Base-by-base conservation (phyloP, 2,113 vertebrate species). In the Oostethus manadensis region DNA sequence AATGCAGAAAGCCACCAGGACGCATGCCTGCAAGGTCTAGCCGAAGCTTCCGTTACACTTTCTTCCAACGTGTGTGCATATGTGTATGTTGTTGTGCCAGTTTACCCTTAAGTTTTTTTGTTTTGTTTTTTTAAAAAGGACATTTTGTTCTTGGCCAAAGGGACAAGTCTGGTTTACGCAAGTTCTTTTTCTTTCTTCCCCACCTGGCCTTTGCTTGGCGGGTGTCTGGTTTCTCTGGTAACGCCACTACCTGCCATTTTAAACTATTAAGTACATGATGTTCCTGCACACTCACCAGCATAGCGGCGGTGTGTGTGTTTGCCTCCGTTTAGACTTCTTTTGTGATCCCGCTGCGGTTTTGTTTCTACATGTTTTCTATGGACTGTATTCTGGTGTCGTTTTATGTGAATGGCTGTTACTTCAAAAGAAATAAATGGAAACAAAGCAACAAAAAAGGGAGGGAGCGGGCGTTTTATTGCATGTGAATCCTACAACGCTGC, bases 321-420 rank as follows among this genome's bases (percentile, higher is more conserved):
- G 70, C 55, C 73, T 60, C 75, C 40, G 50, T 68, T 62, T 74
- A 76, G 66, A 51, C 56, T 76, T 68, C 33, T 66, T 65, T 70
- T 69, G 44, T 71, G 71, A 67, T 62, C 57, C 59, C 48, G 53
- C 64, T 53, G 42, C 59, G 56, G 71, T 85, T 77, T 55, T 55
- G n/a, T 11, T 55, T 71, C 65, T 69, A 80, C 57, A 68, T 76
- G 64, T 83, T 86, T 81, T 85, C 79, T 84, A 84, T 76, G 64
- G 57, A 78, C 56, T 84, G 77, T 83, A 78, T 62, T 74, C 49
- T 71, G 71, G 77, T 82, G 69, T 81, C 70, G 78, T 82, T 84
- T 78, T 78, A 84, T 82, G 84, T 86, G 83, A 86, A 77, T 85
- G 86, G 86, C 81, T 88, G 68, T 86, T 84, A 79, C 76, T 85